Evolutionary conservation across 2,797 vertebrate genomes (phyloP).

Genomic region (Enteromius paludinosus): DNA sequence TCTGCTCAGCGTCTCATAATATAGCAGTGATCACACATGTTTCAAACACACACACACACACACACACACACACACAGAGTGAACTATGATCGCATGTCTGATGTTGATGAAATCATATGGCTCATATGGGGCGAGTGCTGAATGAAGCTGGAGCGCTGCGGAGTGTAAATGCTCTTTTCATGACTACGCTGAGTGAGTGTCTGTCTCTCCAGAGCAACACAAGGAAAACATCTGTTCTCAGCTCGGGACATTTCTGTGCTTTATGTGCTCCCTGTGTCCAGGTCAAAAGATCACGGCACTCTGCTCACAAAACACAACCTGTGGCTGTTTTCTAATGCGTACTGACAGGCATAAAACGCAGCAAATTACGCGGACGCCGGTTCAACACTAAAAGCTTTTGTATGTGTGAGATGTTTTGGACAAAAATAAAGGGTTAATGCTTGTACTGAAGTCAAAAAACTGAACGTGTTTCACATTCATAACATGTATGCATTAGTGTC

Average conservation of each 20-base stretch:
- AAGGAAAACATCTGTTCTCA: constrained; percentile 73
- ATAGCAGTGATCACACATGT: neutral
- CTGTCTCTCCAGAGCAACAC: constrained; percentile 58
- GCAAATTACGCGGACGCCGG: constrained; percentile 23
- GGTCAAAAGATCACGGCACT: constrained; percentile 68
- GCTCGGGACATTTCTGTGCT: constrained; percentile 64
- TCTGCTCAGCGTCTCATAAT: neutral
- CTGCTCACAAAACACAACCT: constrained; percentile 61
- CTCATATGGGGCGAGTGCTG: neutral
- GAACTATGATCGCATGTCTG: neutral
- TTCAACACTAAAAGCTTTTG: constrained; percentile 1
- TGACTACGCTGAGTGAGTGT: neutral
- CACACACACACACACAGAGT: constrained; percentile 14
- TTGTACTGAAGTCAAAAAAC: neutral
- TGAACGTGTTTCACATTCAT: neutral
- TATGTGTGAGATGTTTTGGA: constrained; percentile 8
- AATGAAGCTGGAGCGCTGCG: neutral
- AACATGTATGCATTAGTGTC: neutral
- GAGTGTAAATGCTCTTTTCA: constrained; percentile 32
- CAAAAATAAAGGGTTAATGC: neutral
- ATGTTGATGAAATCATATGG: neutral
- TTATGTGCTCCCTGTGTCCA: constrained; percentile 46
- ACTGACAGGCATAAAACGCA: constrained; percentile 42
- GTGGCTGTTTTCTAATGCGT: constrained; percentile 58
- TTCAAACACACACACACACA: constrained; percentile 19